A percentile compares a stretch with the other conserved stretches of the same genome.
Conservation (phyloP, 1,140 invertebrate genomes). For the Octopus sinensis region DNA sequence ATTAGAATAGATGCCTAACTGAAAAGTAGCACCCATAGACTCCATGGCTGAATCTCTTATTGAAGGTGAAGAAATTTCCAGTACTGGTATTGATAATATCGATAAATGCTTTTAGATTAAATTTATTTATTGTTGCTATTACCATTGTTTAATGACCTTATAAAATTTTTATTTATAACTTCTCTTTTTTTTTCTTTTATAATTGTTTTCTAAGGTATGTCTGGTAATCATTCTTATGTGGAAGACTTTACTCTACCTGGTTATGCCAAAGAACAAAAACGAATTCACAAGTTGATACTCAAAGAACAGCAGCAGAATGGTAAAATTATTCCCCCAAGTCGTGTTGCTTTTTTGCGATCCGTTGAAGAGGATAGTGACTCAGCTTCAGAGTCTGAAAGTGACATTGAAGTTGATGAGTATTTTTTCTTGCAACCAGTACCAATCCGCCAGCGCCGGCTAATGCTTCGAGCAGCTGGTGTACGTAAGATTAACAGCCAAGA, state of each 20-base stretch:
- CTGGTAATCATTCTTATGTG: conserved; percentile 74
- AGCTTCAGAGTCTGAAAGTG: conserved; percentile 41
- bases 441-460: conserved; percentile 80
- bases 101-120: too few species aligned
- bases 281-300: conserved; percentile 78
- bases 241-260: conserved; percentile 75
- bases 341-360: conserved; percentile 29
- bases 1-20: too few species aligned
- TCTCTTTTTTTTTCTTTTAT: conserved; percentile 1
- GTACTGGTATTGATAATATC: too few species aligned
- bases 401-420: conserved; percentile 73
- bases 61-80: too few species aligned
- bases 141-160: too few species aligned
- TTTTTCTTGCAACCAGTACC: conserved; percentile 89
- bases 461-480: conserved; percentile 84
- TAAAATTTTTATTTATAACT: too few species aligned
- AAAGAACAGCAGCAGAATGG: conserved; percentile 71
- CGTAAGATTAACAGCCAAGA: conserved; percentile 89
- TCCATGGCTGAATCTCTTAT: too few species aligned
- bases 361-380: conserved; percentile 28
- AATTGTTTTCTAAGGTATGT: conserved; percentile 67
- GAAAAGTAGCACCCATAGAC: too few species aligned
- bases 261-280: conserved; percentile 81
- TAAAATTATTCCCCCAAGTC: conserved; percentile 37
- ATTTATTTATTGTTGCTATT: too few species aligned